phyloP scores from a whole-genome alignment of 2,888 invertebrate genomes.

The Cactoblastis cactorum region DNA sequence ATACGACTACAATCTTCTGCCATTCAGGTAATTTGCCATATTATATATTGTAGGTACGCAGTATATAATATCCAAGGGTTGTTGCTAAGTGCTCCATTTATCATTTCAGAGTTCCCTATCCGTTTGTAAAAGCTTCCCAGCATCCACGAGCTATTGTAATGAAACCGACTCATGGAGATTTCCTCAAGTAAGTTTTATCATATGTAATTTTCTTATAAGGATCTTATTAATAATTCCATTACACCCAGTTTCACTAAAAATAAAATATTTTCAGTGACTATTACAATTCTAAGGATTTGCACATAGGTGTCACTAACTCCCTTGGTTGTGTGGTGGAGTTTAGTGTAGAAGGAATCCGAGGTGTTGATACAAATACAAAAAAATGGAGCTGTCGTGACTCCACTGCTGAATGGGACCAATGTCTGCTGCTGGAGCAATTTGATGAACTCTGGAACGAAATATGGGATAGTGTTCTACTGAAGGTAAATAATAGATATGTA shows the following conservation, averaged over 20 bases:
- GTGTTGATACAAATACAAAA: slow-evolving; percentile 77
- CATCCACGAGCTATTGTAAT: slow-evolving; percentile 90
- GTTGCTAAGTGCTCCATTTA: slow-evolving; percentile 38
- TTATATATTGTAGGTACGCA: slow-evolving; percentile 16
- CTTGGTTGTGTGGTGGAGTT: slow-evolving; percentile 90
- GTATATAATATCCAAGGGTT: slow-evolving; percentile 27
- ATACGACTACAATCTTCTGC: slow-evolving; percentile 84
- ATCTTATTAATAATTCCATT: neutral
- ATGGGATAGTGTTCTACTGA: slow-evolving; percentile 84
- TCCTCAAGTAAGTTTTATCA: slow-evolving; percentile 87
- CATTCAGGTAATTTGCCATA: slow-evolving; percentile 82
- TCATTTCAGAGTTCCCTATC: slow-evolving; percentile 87
- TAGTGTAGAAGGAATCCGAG: slow-evolving; percentile 86
- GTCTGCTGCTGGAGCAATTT: slow-evolving; percentile 83
- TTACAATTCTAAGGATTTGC: slow-evolving; percentile 89
- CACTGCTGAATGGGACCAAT: slow-evolving; percentile 84
- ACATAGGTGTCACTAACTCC: slow-evolving; percentile 94
- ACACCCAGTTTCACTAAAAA: too few species aligned
- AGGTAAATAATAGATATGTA: slow-evolving; percentile 77
- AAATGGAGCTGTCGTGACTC: slow-evolving; percentile 79
- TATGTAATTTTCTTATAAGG: neutral
- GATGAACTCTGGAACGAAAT: slow-evolving; percentile 86
- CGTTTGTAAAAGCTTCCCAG: slow-evolving; percentile 89
- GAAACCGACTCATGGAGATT: slow-evolving; percentile 92
- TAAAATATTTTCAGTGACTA: slow-evolving; percentile 84